Percentiles rank a stretch among this genome's conserved stretches.
These are phyloP conservation scores for Tauraco erythrolophus DNA, from an alignment of 2,113 vertebrate species.

Conservation along the genomic window DNA sequence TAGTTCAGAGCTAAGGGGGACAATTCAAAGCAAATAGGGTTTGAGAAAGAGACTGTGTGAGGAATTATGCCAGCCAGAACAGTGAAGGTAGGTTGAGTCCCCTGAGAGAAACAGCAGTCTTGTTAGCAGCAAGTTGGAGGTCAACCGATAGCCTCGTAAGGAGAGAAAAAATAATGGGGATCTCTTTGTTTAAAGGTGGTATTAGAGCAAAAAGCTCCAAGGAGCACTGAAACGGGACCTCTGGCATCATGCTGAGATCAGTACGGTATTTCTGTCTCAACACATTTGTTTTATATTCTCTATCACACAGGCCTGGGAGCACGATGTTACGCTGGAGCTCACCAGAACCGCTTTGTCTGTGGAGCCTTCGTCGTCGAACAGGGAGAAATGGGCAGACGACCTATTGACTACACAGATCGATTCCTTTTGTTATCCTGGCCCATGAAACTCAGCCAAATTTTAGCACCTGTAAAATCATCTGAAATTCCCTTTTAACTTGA, in stretches of 20 bases:
- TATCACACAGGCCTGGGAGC: not conserved
- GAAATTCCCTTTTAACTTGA: slow-evolving; percentile 29
- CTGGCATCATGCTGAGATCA: not conserved
- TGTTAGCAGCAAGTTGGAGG: not conserved
- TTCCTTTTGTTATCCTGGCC: slow-evolving; percentile 33
- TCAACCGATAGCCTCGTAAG: not conserved
- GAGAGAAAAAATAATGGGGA: not conserved
- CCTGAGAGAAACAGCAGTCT: not conserved
- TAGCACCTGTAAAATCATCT: not conserved
- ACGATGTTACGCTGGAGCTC: not conserved
- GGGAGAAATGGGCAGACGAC: not conserved
- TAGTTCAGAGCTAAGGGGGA: not conserved
- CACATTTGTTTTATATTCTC: not conserved
- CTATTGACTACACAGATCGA: slow-evolving; percentile 41
- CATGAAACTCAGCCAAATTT: slow-evolving; percentile 47
- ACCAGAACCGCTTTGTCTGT: not conserved
- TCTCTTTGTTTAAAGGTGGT: not conserved
- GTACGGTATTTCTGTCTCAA: not conserved
- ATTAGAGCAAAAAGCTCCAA: not conserved
- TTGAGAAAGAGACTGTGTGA: not conserved
- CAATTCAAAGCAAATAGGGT: not conserved
- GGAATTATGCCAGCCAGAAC: not conserved
- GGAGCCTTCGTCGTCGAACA: not conserved
- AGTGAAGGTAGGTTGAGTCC: not conserved
- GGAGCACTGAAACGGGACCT: not conserved